Percentiles rank a stretch among this genome's conserved stretches.
Conservation (phyloP, 1,140 invertebrate genomes). For the Phortica variegata region DNA sequence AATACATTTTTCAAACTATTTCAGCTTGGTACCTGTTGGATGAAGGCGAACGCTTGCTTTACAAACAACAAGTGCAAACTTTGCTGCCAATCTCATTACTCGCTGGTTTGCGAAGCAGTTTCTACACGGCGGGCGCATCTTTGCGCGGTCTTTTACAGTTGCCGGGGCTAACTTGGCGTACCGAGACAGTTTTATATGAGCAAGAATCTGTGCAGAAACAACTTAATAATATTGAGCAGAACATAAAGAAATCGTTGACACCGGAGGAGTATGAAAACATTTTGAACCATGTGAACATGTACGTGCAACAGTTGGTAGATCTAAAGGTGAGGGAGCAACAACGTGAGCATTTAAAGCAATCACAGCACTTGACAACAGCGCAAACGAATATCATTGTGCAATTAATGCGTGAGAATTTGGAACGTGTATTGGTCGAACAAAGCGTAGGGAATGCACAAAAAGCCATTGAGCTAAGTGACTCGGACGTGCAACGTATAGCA, state of each 20-base stretch:
- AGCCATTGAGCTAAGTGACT: constrained; percentile 20
- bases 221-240: constrained; percentile 29
- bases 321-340: constrained; percentile 37
- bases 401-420: constrained; percentile 37
- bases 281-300: constrained; percentile 49
- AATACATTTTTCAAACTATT: constrained; percentile 21
- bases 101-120: constrained; percentile 16
- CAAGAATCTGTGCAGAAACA: constrained; percentile 17
- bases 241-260: constrained; percentile 36
- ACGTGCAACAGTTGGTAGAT: constrained; percentile 47
- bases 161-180: constrained; percentile 3
- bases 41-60: constrained; percentile 24
- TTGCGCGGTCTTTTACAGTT: constrained; percentile 7
- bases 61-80: constrained; percentile 22
- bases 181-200: too few relatives aligned
- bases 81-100: constrained; percentile 35
- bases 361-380: constrained; percentile 27
- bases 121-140: constrained; percentile 10
- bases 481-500: constrained; percentile 25
- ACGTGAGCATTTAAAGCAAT: not conserved
- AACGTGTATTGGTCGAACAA: constrained; percentile 6
- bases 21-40: constrained; percentile 42
- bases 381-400: constrained; percentile 34
- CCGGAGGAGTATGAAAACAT: constrained; percentile 51
- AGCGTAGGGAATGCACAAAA: constrained; percentile 10